These are phyloP conservation scores for Chymomyza caudatula DNA, from an alignment of 2,888 invertebrate species.

Conservation along the genomic window DNA sequence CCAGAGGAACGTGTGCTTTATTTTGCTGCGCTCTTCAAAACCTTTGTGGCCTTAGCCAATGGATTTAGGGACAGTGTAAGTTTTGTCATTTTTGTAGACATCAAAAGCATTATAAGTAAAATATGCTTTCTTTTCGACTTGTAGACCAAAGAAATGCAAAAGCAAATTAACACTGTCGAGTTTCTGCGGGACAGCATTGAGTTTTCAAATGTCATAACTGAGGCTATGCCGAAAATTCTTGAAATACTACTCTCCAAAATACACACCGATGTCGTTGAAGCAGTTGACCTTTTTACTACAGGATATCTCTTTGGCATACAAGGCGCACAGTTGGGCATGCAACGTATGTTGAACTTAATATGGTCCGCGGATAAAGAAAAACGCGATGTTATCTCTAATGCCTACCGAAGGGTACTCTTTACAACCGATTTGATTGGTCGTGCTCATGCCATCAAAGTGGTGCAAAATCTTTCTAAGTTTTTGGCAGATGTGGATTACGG, in stretches of 20 bases:
- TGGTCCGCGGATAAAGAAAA: conserved; percentile 89
- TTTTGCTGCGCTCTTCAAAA: conserved; percentile 72
- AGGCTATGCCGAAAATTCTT: conserved; percentile 82
- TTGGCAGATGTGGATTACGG: conserved; percentile 80
- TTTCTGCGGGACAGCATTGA: conserved; percentile 84
- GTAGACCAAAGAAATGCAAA: conserved; percentile 80
- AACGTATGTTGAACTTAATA: conserved; percentile 87
- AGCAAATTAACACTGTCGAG: conserved; percentile 83
- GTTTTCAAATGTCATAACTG: conserved; percentile 77
- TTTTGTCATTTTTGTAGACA: conserved; percentile 7
- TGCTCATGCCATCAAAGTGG: conserved; percentile 80
- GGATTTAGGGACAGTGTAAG: conserved; percentile 74
- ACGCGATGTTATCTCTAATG: conserved; percentile 86
- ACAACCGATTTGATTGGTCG: conserved; percentile 78
- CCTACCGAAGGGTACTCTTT: conserved; percentile 82
- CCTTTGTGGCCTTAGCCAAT: conserved; percentile 73
- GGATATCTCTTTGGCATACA: conserved; percentile 89
- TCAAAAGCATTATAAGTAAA: not conserved
- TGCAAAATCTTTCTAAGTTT: conserved; percentile 81
- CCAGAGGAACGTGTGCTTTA: conserved; percentile 75
- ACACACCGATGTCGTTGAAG: conserved; percentile 90
- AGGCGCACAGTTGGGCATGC: conserved; percentile 84
- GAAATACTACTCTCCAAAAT: conserved; percentile 86
- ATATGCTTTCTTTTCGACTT: not conserved
- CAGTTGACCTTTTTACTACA: conserved; percentile 91